Conservation (phyloP, 2,797 vertebrate species). For the Rhincodon typus region DNA sequence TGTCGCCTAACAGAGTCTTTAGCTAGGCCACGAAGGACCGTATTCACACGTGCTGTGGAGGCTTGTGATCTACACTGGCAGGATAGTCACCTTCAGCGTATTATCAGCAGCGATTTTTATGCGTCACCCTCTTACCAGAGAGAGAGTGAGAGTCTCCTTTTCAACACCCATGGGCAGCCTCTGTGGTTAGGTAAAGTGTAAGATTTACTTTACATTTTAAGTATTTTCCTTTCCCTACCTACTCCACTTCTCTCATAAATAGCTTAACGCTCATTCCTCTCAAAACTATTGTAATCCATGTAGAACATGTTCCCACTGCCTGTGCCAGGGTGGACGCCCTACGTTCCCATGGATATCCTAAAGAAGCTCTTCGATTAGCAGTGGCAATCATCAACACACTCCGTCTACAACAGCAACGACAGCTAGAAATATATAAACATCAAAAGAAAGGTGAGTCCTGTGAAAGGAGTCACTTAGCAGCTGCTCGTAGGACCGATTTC, state of each 20-base stretch:
- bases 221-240: neutral
- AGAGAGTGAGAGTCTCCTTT: conserved; percentile 86
- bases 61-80: conserved; percentile 97
- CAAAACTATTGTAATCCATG: conserved; percentile 32
- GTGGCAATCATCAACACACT: conserved; percentile 97
- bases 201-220: conserved; percentile 41
- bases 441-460: conserved; percentile 87
- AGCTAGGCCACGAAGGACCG: conserved; percentile 81
- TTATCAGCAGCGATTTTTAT: conserved; percentile 94
- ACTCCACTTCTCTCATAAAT: neutral
- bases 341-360: conserved; percentile 92
- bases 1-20: conserved; percentile 70
- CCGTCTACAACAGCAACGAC: conserved; percentile 86
- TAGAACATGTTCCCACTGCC: conserved; percentile 93
- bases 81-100: conserved; percentile 95
- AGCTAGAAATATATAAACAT: conserved; percentile 96
- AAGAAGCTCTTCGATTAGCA: conserved; percentile 86
- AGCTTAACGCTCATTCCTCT: neutral
- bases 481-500: no score
- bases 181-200: conserved; percentile 79
- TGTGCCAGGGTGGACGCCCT: conserved; percentile 92
- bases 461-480: neutral
- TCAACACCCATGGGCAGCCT: conserved; percentile 88
- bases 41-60: conserved; percentile 89
- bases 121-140: conserved; percentile 84